Percentiles rank a stretch among this genome's conserved stretches.
Conservation (phyloP, 2,113 vertebrate species). For the Chaetops frenatus region DNA sequence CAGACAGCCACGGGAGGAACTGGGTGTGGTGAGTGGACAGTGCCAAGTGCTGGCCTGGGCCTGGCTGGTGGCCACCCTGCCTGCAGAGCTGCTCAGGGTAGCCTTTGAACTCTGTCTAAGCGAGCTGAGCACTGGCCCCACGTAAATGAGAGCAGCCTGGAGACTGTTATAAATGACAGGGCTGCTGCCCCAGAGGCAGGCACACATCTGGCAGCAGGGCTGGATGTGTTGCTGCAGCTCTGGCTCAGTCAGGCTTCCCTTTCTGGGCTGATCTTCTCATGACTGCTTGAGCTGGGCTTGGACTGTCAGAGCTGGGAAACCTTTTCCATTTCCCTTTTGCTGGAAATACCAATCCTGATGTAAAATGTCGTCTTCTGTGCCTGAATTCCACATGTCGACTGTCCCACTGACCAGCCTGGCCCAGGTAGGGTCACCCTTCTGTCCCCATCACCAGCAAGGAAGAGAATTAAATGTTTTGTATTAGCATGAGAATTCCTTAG, state of each 20-base stretch:
- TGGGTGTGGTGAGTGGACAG: fast-evolving
- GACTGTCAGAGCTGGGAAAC: not conserved
- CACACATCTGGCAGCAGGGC: not conserved
- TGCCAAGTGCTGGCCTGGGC: not conserved
- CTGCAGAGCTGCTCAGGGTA: not conserved
- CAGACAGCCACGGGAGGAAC: not conserved
- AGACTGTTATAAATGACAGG: slow-evolving; percentile 10
- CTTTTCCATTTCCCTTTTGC: not conserved
- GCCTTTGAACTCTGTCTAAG: slow-evolving; percentile 33
- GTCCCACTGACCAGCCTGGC: not conserved
- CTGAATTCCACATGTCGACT: fast-evolving
- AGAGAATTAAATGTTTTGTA: no score
- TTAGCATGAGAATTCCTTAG: no score
- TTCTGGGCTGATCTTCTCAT: not conserved
- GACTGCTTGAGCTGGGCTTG: not conserved
- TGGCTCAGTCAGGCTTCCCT: not conserved
- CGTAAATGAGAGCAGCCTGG: slow-evolving; percentile 22
- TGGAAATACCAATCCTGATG: not conserved
- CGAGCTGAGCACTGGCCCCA: not conserved
- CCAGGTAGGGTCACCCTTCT: not conserved
- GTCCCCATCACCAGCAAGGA: not conserved
- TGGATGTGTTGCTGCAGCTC: not conserved
- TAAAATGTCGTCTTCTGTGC: fast-evolving
- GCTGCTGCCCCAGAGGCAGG: slow-evolving; percentile 20
- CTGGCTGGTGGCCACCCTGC: fast-evolving